A percentile compares a stretch with the other conserved stretches of the same genome.
These are phyloP conservation scores for Zaprionus ornatus DNA, from an alignment of 1,140 invertebrate genomes.

Conservation along the genomic window DNA sequence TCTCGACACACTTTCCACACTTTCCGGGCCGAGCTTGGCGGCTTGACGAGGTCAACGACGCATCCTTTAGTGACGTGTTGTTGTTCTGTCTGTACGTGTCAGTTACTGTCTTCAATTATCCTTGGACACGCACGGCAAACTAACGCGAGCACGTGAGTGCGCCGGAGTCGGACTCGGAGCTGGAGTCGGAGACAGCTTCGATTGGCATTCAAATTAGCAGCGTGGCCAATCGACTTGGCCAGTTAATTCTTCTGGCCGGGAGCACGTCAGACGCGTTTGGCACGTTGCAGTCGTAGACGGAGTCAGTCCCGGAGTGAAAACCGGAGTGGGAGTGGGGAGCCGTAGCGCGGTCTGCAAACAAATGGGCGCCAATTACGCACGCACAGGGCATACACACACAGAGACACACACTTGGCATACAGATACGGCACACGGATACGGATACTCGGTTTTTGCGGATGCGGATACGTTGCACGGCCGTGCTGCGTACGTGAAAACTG, in stretches of 20 bases:
- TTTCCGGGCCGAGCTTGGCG: background rate
- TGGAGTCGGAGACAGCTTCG: slow-evolving; percentile 41
- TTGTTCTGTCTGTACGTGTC: slow-evolving; percentile 60
- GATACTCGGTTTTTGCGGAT: slow-evolving; percentile 16
- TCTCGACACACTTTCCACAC: slow-evolving; percentile 34
- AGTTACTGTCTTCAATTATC: slow-evolving; percentile 70
- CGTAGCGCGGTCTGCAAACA: slow-evolving; percentile 45
- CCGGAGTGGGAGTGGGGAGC: background rate
- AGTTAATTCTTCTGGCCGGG: slow-evolving; percentile 57
- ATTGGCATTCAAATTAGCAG: slow-evolving; percentile 79
- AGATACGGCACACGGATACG: slow-evolving; percentile 24
- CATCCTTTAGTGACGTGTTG: slow-evolving; percentile 50
- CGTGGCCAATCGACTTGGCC: slow-evolving; percentile 48
- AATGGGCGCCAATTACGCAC: slow-evolving; percentile 79
- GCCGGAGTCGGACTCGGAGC: slow-evolving; percentile 33
- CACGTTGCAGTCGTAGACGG: slow-evolving; percentile 37
- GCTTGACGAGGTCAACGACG: slow-evolving; percentile 58
- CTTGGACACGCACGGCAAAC: slow-evolving; percentile 52
- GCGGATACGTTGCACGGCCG: slow-evolving; percentile 60
- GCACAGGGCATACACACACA: slow-evolving; percentile 41
- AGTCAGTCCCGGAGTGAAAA: background rate
- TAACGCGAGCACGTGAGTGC: slow-evolving; percentile 14
- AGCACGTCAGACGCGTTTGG: slow-evolving; percentile 58
- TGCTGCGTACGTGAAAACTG: slow-evolving; percentile 77
- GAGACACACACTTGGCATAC: slow-evolving; percentile 21